Conservation (phyloP, 2,113 vertebrate species). For the Hemichromis elongatus region DNA sequence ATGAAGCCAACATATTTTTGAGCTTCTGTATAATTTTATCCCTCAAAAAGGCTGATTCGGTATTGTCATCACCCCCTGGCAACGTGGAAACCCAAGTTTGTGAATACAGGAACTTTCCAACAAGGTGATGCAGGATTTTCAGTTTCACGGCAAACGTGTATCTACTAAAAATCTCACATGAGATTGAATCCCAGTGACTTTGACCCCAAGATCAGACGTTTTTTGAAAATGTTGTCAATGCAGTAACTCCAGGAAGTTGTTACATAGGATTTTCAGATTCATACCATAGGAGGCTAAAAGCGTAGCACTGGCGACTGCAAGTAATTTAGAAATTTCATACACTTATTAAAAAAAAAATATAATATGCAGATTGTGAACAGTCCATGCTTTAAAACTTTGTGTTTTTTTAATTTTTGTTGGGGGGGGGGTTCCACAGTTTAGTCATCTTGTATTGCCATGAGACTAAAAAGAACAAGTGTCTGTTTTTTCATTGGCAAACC, state of each 20-base stretch:
- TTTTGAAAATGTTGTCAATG: not conserved
- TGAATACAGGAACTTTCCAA: not conserved
- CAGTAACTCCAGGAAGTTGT: not conserved
- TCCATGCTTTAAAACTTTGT: not conserved
- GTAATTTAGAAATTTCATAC: not conserved
- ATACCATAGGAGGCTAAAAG: not conserved
- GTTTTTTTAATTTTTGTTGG: rapidly evolving
- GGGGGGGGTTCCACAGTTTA: not conserved
- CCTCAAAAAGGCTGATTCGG: not conserved
- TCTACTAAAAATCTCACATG: not conserved
- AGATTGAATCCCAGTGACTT: not conserved
- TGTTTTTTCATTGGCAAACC: not conserved
- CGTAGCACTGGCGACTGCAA: not conserved
- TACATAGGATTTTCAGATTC: not conserved
- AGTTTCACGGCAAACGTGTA: not conserved
- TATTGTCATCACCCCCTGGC: not conserved
- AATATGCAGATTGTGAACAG: not conserved
- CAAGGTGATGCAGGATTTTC: not conserved
- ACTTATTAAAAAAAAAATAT: not conserved
- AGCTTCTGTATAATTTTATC: not conserved
- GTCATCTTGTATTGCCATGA: not conserved
- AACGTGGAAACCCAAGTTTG: not conserved
- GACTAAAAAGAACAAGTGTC: not conserved
- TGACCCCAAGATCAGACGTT: not conserved
- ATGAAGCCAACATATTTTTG: not conserved